These are phyloP conservation scores for Clarias macrocephalus DNA, from an alignment of 2,113 vertebrate species.

Conservation along the genomic window DNA sequence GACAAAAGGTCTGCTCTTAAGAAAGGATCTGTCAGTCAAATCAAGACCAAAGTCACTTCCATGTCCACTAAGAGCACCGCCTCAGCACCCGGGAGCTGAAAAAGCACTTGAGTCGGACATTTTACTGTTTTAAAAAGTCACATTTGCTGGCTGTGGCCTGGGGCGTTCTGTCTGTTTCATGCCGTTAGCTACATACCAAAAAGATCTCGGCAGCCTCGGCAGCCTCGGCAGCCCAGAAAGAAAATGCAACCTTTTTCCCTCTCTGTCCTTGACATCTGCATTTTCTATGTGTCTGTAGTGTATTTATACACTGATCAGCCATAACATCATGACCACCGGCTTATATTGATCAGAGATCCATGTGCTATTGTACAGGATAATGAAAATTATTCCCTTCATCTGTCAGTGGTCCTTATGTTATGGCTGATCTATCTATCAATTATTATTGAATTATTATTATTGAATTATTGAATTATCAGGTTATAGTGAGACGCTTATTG, in stretches of 20 bases:
- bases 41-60: slow-evolving; percentile 47
- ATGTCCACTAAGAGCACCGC: slow-evolving; percentile 42
- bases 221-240: not conserved
- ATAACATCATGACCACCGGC: too few relatives aligned
- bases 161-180: not conserved
- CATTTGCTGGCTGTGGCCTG: not conserved
- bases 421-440: too few relatives aligned
- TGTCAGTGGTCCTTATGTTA: too few relatives aligned
- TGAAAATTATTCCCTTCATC: too few relatives aligned
- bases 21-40: slow-evolving; percentile 47
- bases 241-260: not conserved
- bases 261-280: not conserved
- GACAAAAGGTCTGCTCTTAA: slow-evolving; percentile 48
- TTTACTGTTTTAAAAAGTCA: not conserved
- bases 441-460: too few relatives aligned
- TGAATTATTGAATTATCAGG: too few relatives aligned
- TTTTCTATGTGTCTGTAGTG: not conserved
- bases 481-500: too few relatives aligned
- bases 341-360: too few relatives aligned
- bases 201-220: too few relatives aligned
- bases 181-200: not conserved
- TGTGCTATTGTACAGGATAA: too few relatives aligned
- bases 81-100: slow-evolving; percentile 34
- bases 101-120: not conserved
- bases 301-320: too few relatives aligned